These are phyloP conservation scores for Ditylenchus dipsaci DNA, from an alignment of 1,140 invertebrate species.

Conservation along the genomic window DNA sequence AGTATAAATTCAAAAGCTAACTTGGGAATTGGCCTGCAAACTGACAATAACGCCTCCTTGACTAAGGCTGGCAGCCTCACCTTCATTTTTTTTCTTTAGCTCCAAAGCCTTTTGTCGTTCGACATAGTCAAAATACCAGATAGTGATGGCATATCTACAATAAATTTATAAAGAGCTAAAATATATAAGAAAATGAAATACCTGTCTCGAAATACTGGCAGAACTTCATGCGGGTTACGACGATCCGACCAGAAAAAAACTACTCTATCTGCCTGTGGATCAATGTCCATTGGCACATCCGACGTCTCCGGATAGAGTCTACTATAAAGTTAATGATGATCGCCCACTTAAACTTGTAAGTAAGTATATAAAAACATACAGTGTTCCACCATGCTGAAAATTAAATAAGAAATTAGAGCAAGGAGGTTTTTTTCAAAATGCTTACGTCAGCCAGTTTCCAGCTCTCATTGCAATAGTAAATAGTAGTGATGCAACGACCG, in stretches of 20 bases:
- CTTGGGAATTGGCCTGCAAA: too few relatives aligned
- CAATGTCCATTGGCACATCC: slow-evolving; percentile 77
- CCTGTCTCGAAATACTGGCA: slow-evolving; percentile 76
- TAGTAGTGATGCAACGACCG: slow-evolving; percentile 61
- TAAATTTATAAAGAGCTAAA: slow-evolving; percentile 13
- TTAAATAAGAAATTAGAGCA: background rate
- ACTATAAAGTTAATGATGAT: too few relatives aligned
- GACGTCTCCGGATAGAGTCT: slow-evolving; percentile 82
- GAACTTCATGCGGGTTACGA: slow-evolving; percentile 91
- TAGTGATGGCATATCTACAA: slow-evolving; percentile 50
- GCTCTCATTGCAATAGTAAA: slow-evolving; percentile 89
- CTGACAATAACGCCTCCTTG: too few relatives aligned
- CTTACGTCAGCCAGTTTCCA: slow-evolving; percentile 70
- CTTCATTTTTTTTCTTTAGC: slow-evolving; percentile 1
- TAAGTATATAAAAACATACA: slow-evolving; percentile 48
- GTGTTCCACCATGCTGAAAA: slow-evolving; percentile 68
- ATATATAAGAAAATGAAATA: slow-evolving; percentile 40
- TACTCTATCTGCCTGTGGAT: slow-evolving; percentile 84
- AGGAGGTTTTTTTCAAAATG: slow-evolving; percentile 7
- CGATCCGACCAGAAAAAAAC: slow-evolving; percentile 95
- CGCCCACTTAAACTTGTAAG: too few relatives aligned
- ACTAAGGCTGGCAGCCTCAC: background rate
- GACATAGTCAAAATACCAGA: slow-evolving; percentile 52
- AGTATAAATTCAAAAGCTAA: too few relatives aligned
- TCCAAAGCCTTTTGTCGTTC: slow-evolving; percentile 37